A percentile compares a stretch with the other conserved stretches of the same genome.
Conservation (phyloP, 2,113 vertebrate genomes). For the Megaceryle maxima region DNA sequence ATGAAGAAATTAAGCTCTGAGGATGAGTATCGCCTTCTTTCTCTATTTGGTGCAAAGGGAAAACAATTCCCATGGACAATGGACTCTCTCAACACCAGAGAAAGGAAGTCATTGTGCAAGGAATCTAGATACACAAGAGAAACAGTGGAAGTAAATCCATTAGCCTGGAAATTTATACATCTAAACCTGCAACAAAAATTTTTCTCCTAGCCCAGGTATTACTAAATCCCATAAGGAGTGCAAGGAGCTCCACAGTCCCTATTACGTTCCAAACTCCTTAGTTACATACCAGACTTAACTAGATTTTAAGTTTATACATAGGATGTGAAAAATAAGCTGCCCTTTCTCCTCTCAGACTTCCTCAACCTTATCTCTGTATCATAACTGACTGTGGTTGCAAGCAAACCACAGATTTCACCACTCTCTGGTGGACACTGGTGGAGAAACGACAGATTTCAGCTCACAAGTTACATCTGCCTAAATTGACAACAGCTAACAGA, state of each 20-base stretch:
- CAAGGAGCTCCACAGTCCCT: neutral
- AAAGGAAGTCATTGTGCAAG: neutral
- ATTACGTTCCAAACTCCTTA: neutral
- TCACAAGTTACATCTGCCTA: neutral
- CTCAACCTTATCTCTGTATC: neutral
- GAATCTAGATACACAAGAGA: neutral
- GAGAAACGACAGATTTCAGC: neutral
- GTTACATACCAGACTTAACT: neutral
- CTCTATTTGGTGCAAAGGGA: neutral
- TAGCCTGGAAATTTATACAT: neutral
- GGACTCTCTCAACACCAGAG: neutral
- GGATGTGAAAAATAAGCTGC: neutral
- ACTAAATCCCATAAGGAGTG: neutral
- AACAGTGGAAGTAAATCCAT: neutral
- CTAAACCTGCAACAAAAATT: neutral
- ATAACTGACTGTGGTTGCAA: neutral
- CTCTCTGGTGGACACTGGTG: neutral
- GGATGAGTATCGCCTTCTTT: neutral
- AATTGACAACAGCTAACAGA: neutral
- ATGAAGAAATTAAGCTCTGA: neutral
- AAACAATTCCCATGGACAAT: neutral
- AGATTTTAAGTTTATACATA: neutral
- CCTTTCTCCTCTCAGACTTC: neutral
- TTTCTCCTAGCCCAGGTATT: neutral
- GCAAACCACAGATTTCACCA: neutral